Base-by-base conservation (phyloP, 2,797 vertebrate species). In the Gymnothorax javanicus region DNA sequence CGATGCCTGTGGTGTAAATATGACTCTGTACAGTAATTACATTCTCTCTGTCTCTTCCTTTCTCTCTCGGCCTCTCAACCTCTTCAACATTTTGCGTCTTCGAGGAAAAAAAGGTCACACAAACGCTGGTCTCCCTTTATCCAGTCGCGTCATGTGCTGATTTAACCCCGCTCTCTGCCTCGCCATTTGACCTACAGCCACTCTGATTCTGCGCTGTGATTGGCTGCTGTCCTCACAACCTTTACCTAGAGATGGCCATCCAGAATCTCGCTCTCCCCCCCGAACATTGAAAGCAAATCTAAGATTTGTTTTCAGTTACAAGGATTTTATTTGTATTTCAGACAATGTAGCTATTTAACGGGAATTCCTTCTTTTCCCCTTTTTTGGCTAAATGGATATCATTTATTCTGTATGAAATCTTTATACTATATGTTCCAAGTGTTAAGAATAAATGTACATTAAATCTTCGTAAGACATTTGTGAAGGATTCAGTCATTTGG, bases 251-350 rank as follows among this genome's bases (percentile, higher is more conserved):
- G 96, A 96, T 96, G 95, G 96, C 95, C 93, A 96, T 95, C 23
- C 96, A 95, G 94, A 96, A 96, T 94, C 95, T 95, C 83, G 82
- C 88, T 89, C 86, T 93, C 93, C 86, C 94, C 92, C 89, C 95
- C 96, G 97, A 98, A 98, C 97, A 98, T 98, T 97, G 97, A 97
- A 97, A 97, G 98, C 97, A 98, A 94, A 97, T 94, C 97, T 98
- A 97, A 99, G 97, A 97, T 97, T 97, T 98, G 95, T 95, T 94
- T 87, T 91, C 96, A 97, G 98, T 97, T 95, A 97, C 94, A 95
- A 98, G 97, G 97, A 97, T 98, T 99, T 97, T 98, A 99, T 99
- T 99, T 99, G 98, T 99, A 99, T 99, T 98, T 99, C 98, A 98
- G 97, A 99, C 97, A 97, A 98, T 99, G 98, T 99, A 99, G 98